These are phyloP conservation scores for Falco peregrinus DNA, from an alignment of 2,797 vertebrate species.

Conservation along the genomic window DNA sequence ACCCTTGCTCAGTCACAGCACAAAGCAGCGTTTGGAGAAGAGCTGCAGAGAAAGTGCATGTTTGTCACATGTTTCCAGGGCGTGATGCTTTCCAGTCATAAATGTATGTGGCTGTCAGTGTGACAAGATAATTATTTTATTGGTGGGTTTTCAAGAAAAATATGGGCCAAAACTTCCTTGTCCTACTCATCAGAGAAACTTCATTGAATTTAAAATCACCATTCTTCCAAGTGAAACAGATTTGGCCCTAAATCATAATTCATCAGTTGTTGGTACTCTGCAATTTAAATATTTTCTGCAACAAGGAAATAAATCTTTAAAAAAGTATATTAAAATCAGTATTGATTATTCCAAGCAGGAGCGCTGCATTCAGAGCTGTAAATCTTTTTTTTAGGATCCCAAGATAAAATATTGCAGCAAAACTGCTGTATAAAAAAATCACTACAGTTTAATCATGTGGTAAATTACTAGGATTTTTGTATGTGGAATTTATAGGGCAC, in stretches of 20 bases:
- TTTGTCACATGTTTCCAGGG: slow-evolving; percentile 1
- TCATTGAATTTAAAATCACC: slow-evolving; percentile 56
- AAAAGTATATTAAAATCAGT: slow-evolving; percentile 64
- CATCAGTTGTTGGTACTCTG: slow-evolving; percentile 44
- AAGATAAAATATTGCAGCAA: slow-evolving; percentile 53
- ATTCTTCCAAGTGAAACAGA: slow-evolving; percentile 32
- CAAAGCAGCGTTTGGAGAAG: background rate
- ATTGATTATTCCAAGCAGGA: slow-evolving; percentile 68
- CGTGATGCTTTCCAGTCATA: slow-evolving; percentile 6
- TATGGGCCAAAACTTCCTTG: slow-evolving; percentile 39
- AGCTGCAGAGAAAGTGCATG: background rate
- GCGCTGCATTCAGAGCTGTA: background rate
- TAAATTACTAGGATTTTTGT: slow-evolving; percentile 64
- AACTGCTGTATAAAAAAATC: slow-evolving; percentile 32
- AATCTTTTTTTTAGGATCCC: slow-evolving; percentile 48
- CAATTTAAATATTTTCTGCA: slow-evolving; percentile 63
- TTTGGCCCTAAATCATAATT: slow-evolving; percentile 65
- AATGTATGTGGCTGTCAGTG: slow-evolving; percentile 21
- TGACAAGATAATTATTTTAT: slow-evolving; percentile 50
- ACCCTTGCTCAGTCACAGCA: background rate
- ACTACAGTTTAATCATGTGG: slow-evolving; percentile 57
- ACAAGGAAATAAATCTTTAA: slow-evolving; percentile 67
- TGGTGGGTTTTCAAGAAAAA: slow-evolving; percentile 41
- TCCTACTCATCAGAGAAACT: slow-evolving; percentile 44
- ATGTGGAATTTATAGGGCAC: slow-evolving; percentile 60